phyloP scores from a whole-genome alignment of 2,888 invertebrate genomes.

The Drosophila rubida region DNA sequence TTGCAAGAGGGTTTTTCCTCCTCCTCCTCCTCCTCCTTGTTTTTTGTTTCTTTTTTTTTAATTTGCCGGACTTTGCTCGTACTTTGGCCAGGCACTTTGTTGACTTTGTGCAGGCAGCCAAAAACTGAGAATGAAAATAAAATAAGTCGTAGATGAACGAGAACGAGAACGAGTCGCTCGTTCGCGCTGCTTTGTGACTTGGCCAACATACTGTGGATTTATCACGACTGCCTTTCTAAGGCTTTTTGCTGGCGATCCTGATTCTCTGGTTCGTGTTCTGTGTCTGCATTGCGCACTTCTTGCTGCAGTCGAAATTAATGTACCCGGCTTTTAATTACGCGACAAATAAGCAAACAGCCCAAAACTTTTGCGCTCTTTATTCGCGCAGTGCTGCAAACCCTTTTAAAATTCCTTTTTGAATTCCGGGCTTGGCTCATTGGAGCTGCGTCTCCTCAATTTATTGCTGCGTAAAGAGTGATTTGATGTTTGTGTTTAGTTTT shows the following conservation, averaged over 20 bases:
- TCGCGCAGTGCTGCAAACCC: slow-evolving; percentile 13
- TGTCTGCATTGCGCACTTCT: slow-evolving; percentile 68
- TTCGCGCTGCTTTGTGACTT: slow-evolving; percentile 40
- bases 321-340: slow-evolving; percentile 75
- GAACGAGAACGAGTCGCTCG: slow-evolving; percentile 34
- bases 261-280: slow-evolving; percentile 3
- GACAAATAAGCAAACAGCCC: slow-evolving; percentile 74
- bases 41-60: not conserved
- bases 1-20: slow-evolving; percentile 61
- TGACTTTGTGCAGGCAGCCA: slow-evolving; percentile 68
- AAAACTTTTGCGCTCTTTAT: slow-evolving; percentile 55
- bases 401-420: not conserved
- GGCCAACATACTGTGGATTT: slow-evolving; percentile 60
- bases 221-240: slow-evolving; percentile 65
- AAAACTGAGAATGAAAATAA: slow-evolving; percentile 63
- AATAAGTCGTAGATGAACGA: slow-evolving; percentile 67
- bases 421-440: not conserved
- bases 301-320: slow-evolving; percentile 72
- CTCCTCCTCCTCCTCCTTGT: not conserved
- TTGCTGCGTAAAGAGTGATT: not conserved
- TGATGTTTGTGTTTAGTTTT: not conserved
- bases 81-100: slow-evolving; percentile 52
- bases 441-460: not conserved
- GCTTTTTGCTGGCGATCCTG: slow-evolving; percentile 23
- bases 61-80: slow-evolving; percentile 39